A percentile compares a stretch with the other conserved stretches of the same genome.
Conservation (phyloP, 2,888 invertebrate genomes). For the Drosophila anomelani region DNA sequence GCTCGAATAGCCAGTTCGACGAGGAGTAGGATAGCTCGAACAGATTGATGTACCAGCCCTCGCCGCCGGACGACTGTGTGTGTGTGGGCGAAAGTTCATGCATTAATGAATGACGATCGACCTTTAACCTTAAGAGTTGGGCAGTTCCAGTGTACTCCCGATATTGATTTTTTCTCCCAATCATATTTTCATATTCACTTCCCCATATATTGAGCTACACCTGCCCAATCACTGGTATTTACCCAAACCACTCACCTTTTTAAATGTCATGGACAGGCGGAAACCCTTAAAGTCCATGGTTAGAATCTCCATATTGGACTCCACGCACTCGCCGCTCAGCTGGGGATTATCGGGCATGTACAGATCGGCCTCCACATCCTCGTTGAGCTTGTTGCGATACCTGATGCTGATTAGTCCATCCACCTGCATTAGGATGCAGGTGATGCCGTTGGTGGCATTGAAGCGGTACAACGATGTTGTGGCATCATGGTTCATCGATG, state of each 20-base stretch:
- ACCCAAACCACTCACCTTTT: conserved; percentile 87
- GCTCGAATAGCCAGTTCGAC: conserved; percentile 87
- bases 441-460: conserved; percentile 89
- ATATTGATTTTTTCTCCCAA: conserved; percentile 7
- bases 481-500: conserved; percentile 82
- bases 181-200: background rate
- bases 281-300: conserved; percentile 91
- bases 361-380: conserved; percentile 88
- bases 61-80: conserved; percentile 93
- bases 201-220: background rate
- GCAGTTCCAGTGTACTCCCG: background rate
- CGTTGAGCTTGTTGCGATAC: conserved; percentile 89
- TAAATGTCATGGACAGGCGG: conserved; percentile 90
- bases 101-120: conserved; percentile 18
- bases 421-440: conserved; percentile 89
- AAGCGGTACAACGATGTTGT: conserved; percentile 88
- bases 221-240: background rate
- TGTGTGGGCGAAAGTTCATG: conserved; percentile 7
- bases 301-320: conserved; percentile 90
- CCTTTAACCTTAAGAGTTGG: conserved; percentile 40
- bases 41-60: conserved; percentile 94
- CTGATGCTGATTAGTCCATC: conserved; percentile 91
- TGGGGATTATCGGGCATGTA: conserved; percentile 91
- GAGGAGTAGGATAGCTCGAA: conserved; percentile 91
- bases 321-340: conserved; percentile 90